phyloP scores from a whole-genome alignment of 2,797 vertebrate genomes.

The Esox lucius region DNA sequence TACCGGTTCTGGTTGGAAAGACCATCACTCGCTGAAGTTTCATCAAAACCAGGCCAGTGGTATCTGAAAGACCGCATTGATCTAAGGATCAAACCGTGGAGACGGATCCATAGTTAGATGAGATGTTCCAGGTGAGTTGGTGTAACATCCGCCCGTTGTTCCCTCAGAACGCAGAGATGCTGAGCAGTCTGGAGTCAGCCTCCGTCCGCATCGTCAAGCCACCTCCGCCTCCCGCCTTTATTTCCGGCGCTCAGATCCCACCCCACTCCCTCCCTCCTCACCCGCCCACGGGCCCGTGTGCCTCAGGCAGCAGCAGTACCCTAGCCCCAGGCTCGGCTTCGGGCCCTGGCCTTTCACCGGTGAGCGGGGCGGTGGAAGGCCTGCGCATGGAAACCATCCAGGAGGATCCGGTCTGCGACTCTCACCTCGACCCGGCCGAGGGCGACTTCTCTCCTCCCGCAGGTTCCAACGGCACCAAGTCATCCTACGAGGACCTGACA shows the following conservation, averaged over 20 bases:
- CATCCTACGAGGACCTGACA: conserved; percentile 96
- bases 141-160: background rate
- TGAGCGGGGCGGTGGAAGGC: conserved; percentile 70
- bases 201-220: conserved; percentile 86
- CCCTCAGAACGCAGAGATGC: conserved; percentile 86
- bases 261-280: conserved; percentile 51
- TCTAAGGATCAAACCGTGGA: too few relatives aligned
- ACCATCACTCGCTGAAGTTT: too few relatives aligned
- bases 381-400: conserved; percentile 92
- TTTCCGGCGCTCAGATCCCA: conserved; percentile 47
- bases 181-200: conserved; percentile 85
- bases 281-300: conserved; percentile 28
- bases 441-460: conserved; percentile 86
- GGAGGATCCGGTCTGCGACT: conserved; percentile 93
- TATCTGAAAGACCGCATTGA: too few relatives aligned
- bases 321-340: conserved; percentile 59
- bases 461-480: conserved; percentile 82
- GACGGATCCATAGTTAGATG: too few relatives aligned
- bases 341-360: conserved; percentile 61
- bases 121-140: too few relatives aligned
- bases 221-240: conserved; percentile 47
- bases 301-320: conserved; percentile 44
- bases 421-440: conserved; percentile 76
- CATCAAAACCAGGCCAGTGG: too few relatives aligned
- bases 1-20: too few relatives aligned